Evolutionary conservation across 2,797 vertebrate species (phyloP).

Genomic region (Chaetophractus vellerosus): DNA sequence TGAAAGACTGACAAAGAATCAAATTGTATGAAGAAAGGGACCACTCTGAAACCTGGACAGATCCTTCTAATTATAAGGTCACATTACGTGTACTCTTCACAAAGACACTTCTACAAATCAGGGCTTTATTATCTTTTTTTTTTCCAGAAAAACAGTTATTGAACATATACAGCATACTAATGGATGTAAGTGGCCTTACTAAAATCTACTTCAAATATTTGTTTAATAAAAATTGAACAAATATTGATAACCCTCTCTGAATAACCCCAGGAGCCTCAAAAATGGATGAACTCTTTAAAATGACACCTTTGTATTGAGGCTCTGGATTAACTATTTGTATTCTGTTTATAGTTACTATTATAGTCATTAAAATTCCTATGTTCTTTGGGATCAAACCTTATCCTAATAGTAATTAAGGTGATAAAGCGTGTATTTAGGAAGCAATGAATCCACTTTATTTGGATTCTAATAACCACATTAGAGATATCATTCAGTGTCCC

Average conservation of each 20-base stretch:
- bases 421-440: not conserved
- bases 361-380: not conserved
- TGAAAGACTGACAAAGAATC: not conserved
- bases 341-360: not conserved
- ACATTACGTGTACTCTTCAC: not conserved
- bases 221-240: too few species aligned
- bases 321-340: not conserved
- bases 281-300: not conserved
- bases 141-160: too few species aligned
- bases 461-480: not conserved
- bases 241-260: not conserved
- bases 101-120: not conserved
- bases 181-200: too few species aligned
- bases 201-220: too few species aligned
- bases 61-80: not conserved
- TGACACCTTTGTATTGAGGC: not conserved
- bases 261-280: not conserved
- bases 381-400: not conserved
- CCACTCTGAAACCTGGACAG: not conserved
- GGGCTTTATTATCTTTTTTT: not conserved
- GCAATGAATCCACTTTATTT: not conserved
- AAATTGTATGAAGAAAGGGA: not conserved
- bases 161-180: too few species aligned
- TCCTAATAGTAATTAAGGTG: not conserved
- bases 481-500: not conserved